Base-by-base conservation (phyloP, 2,113 vertebrate genomes). In the Rhagologus leucostigma region DNA sequence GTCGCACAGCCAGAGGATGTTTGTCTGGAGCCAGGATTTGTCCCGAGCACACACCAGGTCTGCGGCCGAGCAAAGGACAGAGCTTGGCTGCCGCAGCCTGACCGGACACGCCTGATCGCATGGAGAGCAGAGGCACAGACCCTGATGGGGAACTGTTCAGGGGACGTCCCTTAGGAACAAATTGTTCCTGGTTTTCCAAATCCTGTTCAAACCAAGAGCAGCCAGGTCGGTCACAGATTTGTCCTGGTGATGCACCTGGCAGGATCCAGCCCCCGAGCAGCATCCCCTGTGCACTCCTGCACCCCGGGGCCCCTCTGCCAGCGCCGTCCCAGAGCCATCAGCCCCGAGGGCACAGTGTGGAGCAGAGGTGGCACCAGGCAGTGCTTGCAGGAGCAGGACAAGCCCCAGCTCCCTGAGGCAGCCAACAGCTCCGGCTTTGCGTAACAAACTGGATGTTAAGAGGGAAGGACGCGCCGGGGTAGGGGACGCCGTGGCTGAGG, bases 401-500 rank as follows among this genome's bases (percentile, higher is more conserved):
- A 44, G 42, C 81, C 11, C 8, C 62, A 33, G 62, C 65, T 49
- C 27, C 44, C 19, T 1, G 29, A 14, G 32, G 74, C 55, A 29
- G 53, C 2, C 1, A 64, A 4, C n/a, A 33, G 23, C 74, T 63
- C 68, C 2, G 4, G 47, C 17, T 49, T 24, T 23, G 30, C 1
- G 1, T 11, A 14, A 67, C 47, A 13, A 18, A 15, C 3, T 7
- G 30, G 49, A 22, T 16, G 68, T 19, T 12, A 13, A 29, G 16
- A 6, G 37, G 56, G 37, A 52, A 68, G 80, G 68, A 68, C 73
- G n/a, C 1, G 1, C 20, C 4, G 17, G 62, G 39, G n/a, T 9
- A 19, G 1, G 16, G 33, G 24, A 13, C 4, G 5, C 33, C 2
- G 0, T 0, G 23, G 39, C n/a, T 7, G 16, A 62, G 29, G n/a